Base-by-base conservation (phyloP, 2,113 vertebrate genomes). In the Oceanites oceanicus region DNA sequence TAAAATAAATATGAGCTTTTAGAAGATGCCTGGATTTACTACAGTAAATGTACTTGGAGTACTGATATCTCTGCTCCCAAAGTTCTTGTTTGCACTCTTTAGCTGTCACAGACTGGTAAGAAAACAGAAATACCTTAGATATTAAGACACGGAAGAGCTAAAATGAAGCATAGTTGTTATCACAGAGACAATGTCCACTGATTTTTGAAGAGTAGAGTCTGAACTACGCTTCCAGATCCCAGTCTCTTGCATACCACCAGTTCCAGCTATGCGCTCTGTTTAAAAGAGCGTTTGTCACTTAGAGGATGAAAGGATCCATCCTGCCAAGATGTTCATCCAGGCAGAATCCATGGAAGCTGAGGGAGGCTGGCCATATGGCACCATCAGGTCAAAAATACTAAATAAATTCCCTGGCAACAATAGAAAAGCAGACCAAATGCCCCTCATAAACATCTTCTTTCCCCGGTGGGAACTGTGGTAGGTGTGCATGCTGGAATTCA, bases 11-110 rank as follows among this genome's bases (percentile, higher is more conserved):
- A 59, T 0, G 93, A 95, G 53, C 55, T 50, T 73, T 94, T 73
- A 90, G 74, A 86, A 77, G 84, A 80, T 53, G 38, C 30, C 90
- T 72, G 52, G 55, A 86, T 95, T 95, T 78, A 87, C 73, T 87
- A 59, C 22, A 66, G n/a, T 38, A 92, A 92, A 75, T 32, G 45
- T 38, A 62, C 26, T 89, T 61, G 49, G 26, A 72, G 10, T 36
- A 53, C 63, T 79, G 49, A 32, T n/a, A 45, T 34, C 36, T 61
- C 66, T 76, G n/a, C 38, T 88, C 42, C 55, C 61, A 30, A 30
- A 78, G 30, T 73, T 94, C 71, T 79, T 92, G 22, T 74, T 38
- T 84, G 67, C 27, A n/a, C 14, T 66, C 27, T 73, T 96, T 55
- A 81, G 59, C 61, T 78, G 52, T 49, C 65, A 90, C 2, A 21